Conservation (phyloP, 2,113 vertebrate genomes). For the Hucho hucho region DNA sequence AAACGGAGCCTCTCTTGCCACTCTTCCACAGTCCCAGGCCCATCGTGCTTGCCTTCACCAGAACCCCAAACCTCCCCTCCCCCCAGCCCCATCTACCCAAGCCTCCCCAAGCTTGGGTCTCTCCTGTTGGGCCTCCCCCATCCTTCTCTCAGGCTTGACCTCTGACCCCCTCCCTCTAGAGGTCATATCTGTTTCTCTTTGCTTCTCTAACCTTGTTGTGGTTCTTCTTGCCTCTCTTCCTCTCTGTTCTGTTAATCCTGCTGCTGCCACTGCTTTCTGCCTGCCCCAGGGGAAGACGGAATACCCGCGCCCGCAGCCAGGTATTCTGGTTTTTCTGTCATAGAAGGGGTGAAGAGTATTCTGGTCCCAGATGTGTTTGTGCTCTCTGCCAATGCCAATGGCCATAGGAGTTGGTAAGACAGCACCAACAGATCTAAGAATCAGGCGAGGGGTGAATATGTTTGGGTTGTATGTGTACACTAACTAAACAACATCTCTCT, state of each 20-base stretch:
- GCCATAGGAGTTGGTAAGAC: neutral
- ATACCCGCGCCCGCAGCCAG: conserved; percentile 93
- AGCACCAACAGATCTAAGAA: neutral
- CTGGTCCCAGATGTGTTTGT: conserved; percentile 10
- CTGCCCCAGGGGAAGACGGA: conserved; percentile 93
- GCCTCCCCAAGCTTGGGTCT: conserved; percentile 52
- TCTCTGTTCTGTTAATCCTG: conserved; percentile 66
- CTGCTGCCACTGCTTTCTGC: conserved; percentile 79
- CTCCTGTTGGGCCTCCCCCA: conserved; percentile 53
- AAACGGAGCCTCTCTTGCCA: neutral
- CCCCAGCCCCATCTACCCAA: conserved; percentile 38
- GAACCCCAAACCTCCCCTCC: neutral
- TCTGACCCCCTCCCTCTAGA: conserved; percentile 7
- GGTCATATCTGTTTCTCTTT: conserved; percentile 14
- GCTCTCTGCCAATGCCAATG: too few species aligned
- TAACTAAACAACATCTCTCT: conserved; percentile 44
- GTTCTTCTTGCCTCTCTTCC: conserved; percentile 69
- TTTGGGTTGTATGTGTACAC: neutral
- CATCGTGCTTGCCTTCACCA: neutral
- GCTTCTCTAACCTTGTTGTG: conserved; percentile 76
- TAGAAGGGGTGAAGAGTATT: too few species aligned
- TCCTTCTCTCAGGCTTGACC: conserved; percentile 36
- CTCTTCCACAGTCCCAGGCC: neutral
- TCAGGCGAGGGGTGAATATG: neutral
- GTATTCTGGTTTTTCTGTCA: conserved; percentile 72